Conservation (phyloP, 2,113 vertebrate genomes). For the Aegotheles bennettii region DNA sequence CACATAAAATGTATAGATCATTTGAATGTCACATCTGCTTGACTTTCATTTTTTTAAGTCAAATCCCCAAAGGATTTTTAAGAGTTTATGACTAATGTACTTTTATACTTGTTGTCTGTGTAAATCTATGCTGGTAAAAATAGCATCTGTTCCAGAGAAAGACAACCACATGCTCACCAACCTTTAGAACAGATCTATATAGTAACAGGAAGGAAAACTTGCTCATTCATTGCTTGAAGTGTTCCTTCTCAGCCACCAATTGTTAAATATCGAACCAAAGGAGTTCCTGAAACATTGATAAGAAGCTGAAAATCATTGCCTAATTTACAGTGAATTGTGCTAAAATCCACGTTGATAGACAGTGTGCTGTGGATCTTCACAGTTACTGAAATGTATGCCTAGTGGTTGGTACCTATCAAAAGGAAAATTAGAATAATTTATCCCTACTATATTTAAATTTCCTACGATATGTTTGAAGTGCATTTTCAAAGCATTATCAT, state of each 20-base stretch:
- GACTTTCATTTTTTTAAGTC: neutral
- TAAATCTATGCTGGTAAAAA: neutral
- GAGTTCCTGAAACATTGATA: conserved; percentile 53
- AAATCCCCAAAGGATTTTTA: neutral
- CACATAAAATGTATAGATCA: neutral
- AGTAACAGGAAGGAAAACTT: neutral
- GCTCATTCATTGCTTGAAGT: conserved; percentile 34
- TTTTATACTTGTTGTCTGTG: neutral
- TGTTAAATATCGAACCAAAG: conserved; percentile 59
- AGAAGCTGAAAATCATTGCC: conserved; percentile 59
- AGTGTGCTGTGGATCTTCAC: conserved; percentile 60
- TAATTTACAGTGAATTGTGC: conserved; percentile 66
- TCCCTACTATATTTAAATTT: conserved; percentile 80
- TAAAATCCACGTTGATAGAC: conserved; percentile 58
- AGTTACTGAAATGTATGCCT: conserved; percentile 58
- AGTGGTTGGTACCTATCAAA: conserved; percentile 70
- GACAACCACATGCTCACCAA: neutral
- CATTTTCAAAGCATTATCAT: conserved; percentile 69
- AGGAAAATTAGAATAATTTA: conserved; percentile 77
- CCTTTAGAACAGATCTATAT: neutral
- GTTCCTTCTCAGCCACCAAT: conserved; percentile 19
- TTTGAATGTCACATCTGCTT: neutral
- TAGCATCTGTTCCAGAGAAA: neutral
- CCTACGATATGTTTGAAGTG: conserved; percentile 72
- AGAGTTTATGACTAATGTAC: neutral